Conservation (phyloP, 2,797 vertebrate genomes). For the Acanthurus lineatus region DNA sequence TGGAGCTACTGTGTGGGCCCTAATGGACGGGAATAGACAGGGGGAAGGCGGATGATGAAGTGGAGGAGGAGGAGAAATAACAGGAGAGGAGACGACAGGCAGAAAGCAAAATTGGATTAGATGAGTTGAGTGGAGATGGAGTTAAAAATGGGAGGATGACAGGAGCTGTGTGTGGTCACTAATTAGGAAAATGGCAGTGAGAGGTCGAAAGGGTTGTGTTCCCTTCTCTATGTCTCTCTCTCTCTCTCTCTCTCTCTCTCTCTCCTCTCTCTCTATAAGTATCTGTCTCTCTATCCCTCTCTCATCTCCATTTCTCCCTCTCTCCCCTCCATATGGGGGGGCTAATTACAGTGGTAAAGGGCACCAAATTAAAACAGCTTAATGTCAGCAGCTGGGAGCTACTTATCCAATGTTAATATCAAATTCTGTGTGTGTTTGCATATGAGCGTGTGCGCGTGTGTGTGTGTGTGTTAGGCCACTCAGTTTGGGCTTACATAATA, state of each 20-base stretch:
- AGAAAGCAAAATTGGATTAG: slow-evolving; percentile 43
- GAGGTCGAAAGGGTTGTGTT: slow-evolving; percentile 56
- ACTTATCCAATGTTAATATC: slow-evolving; percentile 74
- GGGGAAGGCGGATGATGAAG: slow-evolving; percentile 22
- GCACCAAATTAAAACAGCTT: slow-evolving; percentile 87
- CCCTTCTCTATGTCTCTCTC: slow-evolving; percentile 34
- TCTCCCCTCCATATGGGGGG: slow-evolving; percentile 66
- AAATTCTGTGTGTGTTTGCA: slow-evolving; percentile 33
- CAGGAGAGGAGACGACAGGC: slow-evolving; percentile 21
- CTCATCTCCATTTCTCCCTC: slow-evolving; percentile 44
- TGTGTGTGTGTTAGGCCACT: slow-evolving; percentile 29
- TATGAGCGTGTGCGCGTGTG: slow-evolving; percentile 19
- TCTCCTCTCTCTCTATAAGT: slow-evolving; percentile 18
- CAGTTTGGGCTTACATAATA: slow-evolving; percentile 61
- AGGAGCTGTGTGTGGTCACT: slow-evolving; percentile 74
- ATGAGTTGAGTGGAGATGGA: slow-evolving; percentile 45
- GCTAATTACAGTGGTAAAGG: slow-evolving; percentile 87
- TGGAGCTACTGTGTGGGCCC: slow-evolving; percentile 21
- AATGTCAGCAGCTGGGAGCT: slow-evolving; percentile 85
- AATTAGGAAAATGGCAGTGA: slow-evolving; percentile 70
- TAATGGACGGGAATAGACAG: slow-evolving; percentile 40
- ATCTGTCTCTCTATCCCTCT: slow-evolving; percentile 5
- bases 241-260: slow-evolving; percentile 28
- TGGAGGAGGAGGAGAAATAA: slow-evolving; percentile 30
- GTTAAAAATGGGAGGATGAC: slow-evolving; percentile 41